Evolutionary conservation across 2,888 invertebrate species (phyloP).

Genomic region (Bursaphelenchus okinawaensis): DNA sequence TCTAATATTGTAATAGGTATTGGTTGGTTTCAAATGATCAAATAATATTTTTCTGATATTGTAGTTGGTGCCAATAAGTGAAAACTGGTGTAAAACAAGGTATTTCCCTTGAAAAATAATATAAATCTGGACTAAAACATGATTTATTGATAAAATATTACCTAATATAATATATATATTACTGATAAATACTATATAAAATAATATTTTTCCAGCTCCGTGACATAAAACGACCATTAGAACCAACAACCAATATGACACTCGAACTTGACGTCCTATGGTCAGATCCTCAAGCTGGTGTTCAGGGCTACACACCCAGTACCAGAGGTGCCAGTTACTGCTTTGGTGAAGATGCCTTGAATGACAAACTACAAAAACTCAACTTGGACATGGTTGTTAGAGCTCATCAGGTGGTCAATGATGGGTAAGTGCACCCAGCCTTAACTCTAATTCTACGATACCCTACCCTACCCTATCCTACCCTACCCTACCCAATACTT

Average conservation of each 20-base stretch:
- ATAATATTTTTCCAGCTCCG: too few relatives aligned
- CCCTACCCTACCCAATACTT: constrained; percentile 1
- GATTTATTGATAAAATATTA: too few relatives aligned
- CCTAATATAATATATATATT: too few relatives aligned
- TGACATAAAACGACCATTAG: background rate
- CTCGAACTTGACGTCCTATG: constrained; percentile 1
- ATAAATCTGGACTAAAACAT: too few relatives aligned
- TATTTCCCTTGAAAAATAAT: too few relatives aligned
- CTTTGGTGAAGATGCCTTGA: background rate
- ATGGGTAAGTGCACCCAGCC: background rate
- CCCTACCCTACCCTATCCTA: background rate
- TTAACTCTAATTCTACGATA: background rate
- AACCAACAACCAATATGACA: background rate
- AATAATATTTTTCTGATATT: too few relatives aligned
- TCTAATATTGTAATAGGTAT: too few relatives aligned
- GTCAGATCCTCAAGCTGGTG: background rate
- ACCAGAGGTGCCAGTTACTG: background rate
- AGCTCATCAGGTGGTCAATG: constrained; percentile 3
- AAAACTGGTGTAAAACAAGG: too few relatives aligned
- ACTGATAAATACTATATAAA: too few relatives aligned
- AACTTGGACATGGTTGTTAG: background rate
- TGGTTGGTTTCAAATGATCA: too few relatives aligned
- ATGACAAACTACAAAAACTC: background rate
- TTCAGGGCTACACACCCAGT: background rate
- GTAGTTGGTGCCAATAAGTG: too few relatives aligned